Evolutionary conservation across 1,140 invertebrate species (phyloP).

Genomic region (Nebria ingens): DNA sequence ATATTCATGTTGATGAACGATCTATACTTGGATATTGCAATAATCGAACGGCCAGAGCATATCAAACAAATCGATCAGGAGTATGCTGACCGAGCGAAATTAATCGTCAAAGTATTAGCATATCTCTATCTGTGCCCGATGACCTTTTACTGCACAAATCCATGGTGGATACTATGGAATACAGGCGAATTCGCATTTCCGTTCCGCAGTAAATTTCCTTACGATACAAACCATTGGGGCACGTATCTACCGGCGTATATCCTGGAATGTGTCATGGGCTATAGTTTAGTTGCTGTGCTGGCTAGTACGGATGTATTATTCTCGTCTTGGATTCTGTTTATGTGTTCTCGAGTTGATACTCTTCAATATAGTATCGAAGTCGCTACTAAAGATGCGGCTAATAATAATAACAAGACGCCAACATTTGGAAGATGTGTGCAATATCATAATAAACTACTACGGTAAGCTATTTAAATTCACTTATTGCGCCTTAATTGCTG

Average conservation of each 20-base stretch:
- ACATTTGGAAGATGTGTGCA: not conserved
- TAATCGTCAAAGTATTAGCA: not conserved
- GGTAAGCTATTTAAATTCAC: too few relatives aligned
- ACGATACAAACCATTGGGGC: not conserved
- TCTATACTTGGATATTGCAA: not conserved
- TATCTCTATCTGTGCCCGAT: not conserved
- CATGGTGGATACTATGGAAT: not conserved
- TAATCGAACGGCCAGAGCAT: not conserved
- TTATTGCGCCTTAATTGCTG: too few relatives aligned
- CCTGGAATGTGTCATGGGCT: not conserved
- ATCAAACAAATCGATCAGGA: not conserved
- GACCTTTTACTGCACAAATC: not conserved
- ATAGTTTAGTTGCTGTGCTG: not conserved
- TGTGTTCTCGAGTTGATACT: not conserved
- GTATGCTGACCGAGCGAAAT: not conserved
- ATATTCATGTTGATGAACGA: not conserved
- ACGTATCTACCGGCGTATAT: not conserved
- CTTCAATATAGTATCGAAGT: not conserved
- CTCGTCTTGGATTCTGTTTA: not conserved
- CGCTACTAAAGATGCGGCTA: not conserved
- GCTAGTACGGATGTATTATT: not conserved
- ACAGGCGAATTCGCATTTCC: not conserved
- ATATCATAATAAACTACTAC: not conserved
- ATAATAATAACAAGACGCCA: not conserved
- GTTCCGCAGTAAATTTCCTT: not conserved